A percentile compares a stretch with the other conserved stretches of the same genome.
Evolutionary conservation across 2,113 vertebrate species (phyloP).

Genomic region (Seriola rivoliana): DNA sequence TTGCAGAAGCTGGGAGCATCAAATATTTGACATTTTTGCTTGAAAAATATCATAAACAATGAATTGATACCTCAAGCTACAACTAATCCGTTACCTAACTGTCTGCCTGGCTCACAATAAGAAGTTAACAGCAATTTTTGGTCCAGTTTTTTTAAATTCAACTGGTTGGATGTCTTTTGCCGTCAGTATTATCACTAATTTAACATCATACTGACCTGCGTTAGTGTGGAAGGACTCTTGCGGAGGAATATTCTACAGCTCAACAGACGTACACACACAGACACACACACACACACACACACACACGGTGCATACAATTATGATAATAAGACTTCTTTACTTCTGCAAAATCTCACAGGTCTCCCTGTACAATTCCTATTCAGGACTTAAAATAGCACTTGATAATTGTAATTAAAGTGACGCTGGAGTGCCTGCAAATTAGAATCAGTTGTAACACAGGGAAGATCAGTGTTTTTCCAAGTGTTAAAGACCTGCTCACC

Average conservation of each 20-base stretch:
- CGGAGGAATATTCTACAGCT: slow-evolving; percentile 8
- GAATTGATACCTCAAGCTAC: too few relatives aligned
- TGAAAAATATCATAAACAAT: too few relatives aligned
- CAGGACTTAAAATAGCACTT: slow-evolving; percentile 56
- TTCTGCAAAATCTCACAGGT: slow-evolving; percentile 50
- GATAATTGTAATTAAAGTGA: slow-evolving; percentile 61
- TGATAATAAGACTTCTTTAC: slow-evolving; percentile 41
- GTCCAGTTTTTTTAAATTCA: background rate
- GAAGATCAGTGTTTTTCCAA: slow-evolving; percentile 38
- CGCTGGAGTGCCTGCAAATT: slow-evolving; percentile 49
- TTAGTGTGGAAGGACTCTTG: slow-evolving; percentile 7
- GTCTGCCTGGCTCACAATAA: too few relatives aligned
- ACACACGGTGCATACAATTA: slow-evolving; percentile 21
- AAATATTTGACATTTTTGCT: background rate
- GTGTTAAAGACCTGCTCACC: slow-evolving; percentile 40
- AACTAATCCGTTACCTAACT: too few relatives aligned
- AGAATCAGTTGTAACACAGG: slow-evolving; percentile 44
- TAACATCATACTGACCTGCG: background rate
- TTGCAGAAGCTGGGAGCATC: background rate
- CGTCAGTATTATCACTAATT: slow-evolving; percentile 9
- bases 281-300: slow-evolving; percentile 16
- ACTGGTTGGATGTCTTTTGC: background rate
- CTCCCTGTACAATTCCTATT: slow-evolving; percentile 44
- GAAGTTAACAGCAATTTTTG: background rate
- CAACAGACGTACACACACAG: slow-evolving; percentile 24